Base-by-base conservation (phyloP, 2,888 invertebrate species). In the Drosophila histrio region DNA sequence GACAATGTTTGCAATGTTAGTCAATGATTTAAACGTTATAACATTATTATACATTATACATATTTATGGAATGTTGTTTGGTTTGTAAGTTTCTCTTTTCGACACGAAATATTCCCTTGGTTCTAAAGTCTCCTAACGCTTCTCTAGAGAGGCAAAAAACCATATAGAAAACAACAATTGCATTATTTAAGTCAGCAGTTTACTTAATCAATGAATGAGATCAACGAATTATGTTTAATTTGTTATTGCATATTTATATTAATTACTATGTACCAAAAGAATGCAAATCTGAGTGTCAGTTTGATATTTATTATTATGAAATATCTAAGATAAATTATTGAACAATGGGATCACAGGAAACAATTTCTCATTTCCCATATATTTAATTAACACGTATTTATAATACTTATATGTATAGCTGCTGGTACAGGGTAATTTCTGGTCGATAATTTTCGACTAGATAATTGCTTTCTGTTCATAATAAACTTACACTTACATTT, bases 171-270 rank as follows among this genome's bases (percentile, higher is more conserved):
- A 15, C 44, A 49, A 49, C 24, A 34, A 13, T 22, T 49, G n/a
- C n/a, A n/a, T n/a, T n/a, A n/a, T n/a, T n/a, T n/a, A n/a, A n/a
- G n/a, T n/a, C n/a, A n/a, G n/a, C n/a, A n/a, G n/a, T n/a, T n/a
- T 15, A 36, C n/a, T 32, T 13, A 34, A 41, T 19, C 59, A 62
- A 53, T 39, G 59, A 60, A 79, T 19, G 49, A 53, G 30, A 44
- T 64, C 86, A 86, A 75, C 83, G 79, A 82, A 86, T 82, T 75
- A 56, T 64, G 22, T 61, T 71, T n/a, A 32, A n/a, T 32, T 32
- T 32, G 13, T 32, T 30, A 30, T 30, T 30, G n/a, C n/a, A n/a
- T n/a, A n/a, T n/a, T n/a, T n/a, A n/a, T n/a, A n/a, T n/a, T n/a
- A n/a, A n/a, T n/a, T n/a, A n/a, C n/a, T n/a, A n/a, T n/a, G n/a